Percentiles rank a stretch among this genome's conserved stretches.
phyloP scores from a whole-genome alignment of 2,888 invertebrate genomes.

The Rhaphigaster nebulosa region DNA sequence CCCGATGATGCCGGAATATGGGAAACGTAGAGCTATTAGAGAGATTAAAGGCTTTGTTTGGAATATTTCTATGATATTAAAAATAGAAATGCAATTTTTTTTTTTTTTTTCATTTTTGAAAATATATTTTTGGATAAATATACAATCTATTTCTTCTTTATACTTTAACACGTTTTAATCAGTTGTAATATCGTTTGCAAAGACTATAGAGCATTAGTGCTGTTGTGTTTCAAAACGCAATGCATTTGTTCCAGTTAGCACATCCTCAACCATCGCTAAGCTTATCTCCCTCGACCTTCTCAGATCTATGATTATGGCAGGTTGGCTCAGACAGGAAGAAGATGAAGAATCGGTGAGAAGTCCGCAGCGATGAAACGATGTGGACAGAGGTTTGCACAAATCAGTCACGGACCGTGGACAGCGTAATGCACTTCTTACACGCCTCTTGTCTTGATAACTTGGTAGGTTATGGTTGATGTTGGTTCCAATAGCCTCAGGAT shows the following conservation, averaged over 20 bases:
- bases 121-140: no score
- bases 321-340: not conserved
- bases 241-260: not conserved
- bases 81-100: no score
- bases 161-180: no score
- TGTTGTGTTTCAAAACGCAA: not conserved
- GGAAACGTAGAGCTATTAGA: no score
- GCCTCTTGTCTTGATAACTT: not conserved
- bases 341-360: not conserved
- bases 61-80: no score
- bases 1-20: no score
- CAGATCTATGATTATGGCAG: not conserved
- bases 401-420: not conserved
- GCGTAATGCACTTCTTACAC: not conserved
- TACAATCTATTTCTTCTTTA: no score
- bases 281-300: not conserved
- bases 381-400: not conserved
- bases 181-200: not conserved
- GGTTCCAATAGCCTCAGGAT: not conserved
- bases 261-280: not conserved
- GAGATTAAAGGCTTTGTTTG: no score
- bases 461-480: not conserved
- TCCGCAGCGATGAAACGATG: not conserved
- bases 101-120: no score
- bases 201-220: not conserved